Base-by-base conservation (phyloP, 2,888 invertebrate species). In the Drosophila colorata region DNA sequence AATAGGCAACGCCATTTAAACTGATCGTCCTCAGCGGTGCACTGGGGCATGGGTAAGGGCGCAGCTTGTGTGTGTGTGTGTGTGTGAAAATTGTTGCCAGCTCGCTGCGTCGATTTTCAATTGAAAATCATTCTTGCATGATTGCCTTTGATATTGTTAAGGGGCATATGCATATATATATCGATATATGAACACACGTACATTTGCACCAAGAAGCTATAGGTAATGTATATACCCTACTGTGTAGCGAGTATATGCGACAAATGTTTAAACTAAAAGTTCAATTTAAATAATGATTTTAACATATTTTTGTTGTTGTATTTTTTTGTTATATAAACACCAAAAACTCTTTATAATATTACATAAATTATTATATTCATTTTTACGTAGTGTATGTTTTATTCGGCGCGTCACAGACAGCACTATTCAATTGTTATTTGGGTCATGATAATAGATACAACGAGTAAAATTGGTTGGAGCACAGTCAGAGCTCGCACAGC, bases 71-170 rank as follows among this genome's bases (percentile, higher is more conserved):
- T 47, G 52, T 49, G 35, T 33, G 51, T 37, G 43, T 14, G 40
- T 48, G 33, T 64, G 73, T 56, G 57, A 25, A 63, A 72, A 64
- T 78, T 74, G 72, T 68, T 75, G 74, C 72, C 74, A 75, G 75
- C 75, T 75, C 63, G 64, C 75, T 75, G 74, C 75, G 55, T 74
- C 60, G 79, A 70, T 71, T 68, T 78, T 80, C 80, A 80, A 80
- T 80, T 78, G 80, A 78, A 76, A 73, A 67, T 66, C 80, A 80
- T 65, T 80, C 79, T 66, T 68, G 74, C 77, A 72, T 74, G 68
- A 53, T 23, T 72, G 72, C 67, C 49, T 55, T 56, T 65, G 68
- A 71, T 68, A 74, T 60, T 75, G 70, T 61, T 38, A 44, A 51
- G 18, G 40, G 14, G 16, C 46, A 57, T 18, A 51, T 49, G 35